These are phyloP conservation scores for Glaucopsyche alexis DNA, from an alignment of 2,888 invertebrate species.

Conservation along the genomic window DNA sequence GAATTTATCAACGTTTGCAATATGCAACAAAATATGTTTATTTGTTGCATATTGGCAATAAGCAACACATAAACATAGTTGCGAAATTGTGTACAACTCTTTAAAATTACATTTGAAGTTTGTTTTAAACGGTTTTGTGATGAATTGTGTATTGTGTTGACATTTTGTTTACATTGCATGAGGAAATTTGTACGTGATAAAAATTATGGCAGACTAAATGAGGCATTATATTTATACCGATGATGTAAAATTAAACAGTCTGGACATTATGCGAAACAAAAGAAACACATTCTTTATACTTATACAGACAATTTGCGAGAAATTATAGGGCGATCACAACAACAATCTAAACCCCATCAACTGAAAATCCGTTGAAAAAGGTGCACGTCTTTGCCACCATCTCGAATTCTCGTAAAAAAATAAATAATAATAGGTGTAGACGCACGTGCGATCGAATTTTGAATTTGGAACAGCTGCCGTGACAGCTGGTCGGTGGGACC, in stretches of 20 bases:
- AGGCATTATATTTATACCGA: background rate
- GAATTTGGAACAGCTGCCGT: conserved; percentile 65
- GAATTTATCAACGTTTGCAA: background rate
- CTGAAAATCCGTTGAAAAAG: conserved; percentile 40
- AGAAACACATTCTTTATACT: conserved; percentile 8
- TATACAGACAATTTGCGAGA: background rate
- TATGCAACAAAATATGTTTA: background rate
- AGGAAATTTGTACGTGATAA: conserved; percentile 5
- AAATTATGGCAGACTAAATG: background rate
- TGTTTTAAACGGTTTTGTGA: background rate
- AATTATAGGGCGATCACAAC: conserved; percentile 2
- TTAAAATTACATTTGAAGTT: background rate
- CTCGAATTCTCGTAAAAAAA: conserved; percentile 56
- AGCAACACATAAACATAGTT: too few relatives aligned
- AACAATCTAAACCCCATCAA: conserved; percentile 22
- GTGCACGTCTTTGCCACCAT: conserved; percentile 47
- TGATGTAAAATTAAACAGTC: background rate
- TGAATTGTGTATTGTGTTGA: background rate
- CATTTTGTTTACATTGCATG: conserved; percentile 1
- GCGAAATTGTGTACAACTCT: background rate
- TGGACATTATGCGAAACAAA: background rate
- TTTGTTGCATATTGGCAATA: too few relatives aligned
- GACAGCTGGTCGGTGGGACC: conserved; percentile 72
- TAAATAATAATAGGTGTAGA: conserved; percentile 67
- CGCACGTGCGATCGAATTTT: conserved; percentile 67